Conservation (phyloP, 2,888 invertebrate genomes). For the Pherbina coryleti region DNA sequence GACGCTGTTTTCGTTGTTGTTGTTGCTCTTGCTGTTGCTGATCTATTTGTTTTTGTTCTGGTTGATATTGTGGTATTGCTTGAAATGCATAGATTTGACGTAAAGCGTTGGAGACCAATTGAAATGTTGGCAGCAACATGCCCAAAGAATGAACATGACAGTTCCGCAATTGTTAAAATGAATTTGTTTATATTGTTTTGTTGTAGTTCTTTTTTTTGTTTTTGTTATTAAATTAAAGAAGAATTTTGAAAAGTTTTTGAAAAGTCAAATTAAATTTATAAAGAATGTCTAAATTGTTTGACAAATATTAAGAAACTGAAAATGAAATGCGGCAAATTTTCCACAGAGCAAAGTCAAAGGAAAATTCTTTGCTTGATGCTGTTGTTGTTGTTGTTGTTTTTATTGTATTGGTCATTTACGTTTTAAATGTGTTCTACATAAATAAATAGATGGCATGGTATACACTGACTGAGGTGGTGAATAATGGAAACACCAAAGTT, state of each 20-base stretch:
- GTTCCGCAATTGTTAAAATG: background rate
- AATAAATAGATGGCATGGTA: too few relatives aligned
- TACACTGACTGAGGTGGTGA: too few relatives aligned
- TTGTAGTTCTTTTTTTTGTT: background rate
- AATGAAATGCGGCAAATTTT: background rate
- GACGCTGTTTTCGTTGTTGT: conserved; percentile 11
- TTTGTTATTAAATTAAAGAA: background rate
- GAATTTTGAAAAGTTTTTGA: background rate
- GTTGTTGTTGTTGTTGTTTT: conserved; percentile 10
- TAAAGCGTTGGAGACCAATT: conserved; percentile 55
- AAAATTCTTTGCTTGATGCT: too few relatives aligned
- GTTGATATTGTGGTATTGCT: conserved; percentile 42
- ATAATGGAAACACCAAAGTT: too few relatives aligned
- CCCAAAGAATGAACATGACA: conserved; percentile 6
- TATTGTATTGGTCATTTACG: background rate
- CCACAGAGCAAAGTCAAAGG: background rate
- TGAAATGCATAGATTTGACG: conserved; percentile 55
- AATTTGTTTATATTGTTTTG: too few relatives aligned
- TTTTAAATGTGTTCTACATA: background rate
- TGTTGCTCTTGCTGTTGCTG: conserved; percentile 29
- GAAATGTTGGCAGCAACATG: conserved; percentile 62
- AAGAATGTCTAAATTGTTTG: conserved; percentile 6
- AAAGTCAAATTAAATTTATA: background rate
- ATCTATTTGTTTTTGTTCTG: conserved; percentile 27
- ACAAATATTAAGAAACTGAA: conserved; percentile 27